Conservation (phyloP, 2,888 invertebrate genomes). For the Microdon myrmicae region DNA sequence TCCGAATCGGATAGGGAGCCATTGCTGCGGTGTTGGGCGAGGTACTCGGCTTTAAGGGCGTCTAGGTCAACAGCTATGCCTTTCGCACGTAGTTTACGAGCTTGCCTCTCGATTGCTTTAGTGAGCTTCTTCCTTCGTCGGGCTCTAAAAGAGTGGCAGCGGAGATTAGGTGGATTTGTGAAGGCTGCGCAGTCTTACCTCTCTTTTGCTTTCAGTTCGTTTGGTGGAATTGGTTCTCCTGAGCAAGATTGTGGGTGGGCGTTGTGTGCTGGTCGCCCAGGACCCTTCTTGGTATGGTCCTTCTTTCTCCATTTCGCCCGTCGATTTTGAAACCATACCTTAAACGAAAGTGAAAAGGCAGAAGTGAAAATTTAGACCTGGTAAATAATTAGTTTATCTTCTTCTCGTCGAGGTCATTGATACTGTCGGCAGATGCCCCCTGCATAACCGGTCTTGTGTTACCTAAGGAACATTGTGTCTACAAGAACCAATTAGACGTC, state of each 20-base stretch:
- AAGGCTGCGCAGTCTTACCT: slow-evolving; percentile 67
- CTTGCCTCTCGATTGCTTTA: slow-evolving; percentile 89
- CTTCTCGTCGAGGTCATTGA: too few relatives aligned
- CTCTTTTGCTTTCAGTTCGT: slow-evolving; percentile 83
- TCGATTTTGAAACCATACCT: slow-evolving; percentile 99
- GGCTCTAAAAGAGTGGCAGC: slow-evolving; percentile 69
- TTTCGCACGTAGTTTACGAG: slow-evolving; percentile 86
- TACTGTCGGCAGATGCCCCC: not conserved
- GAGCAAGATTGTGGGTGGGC: slow-evolving; percentile 96
- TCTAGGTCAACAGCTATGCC: slow-evolving; percentile 86
- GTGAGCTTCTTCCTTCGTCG: slow-evolving; percentile 87
- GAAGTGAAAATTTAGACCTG: too few relatives aligned
- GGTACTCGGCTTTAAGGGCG: slow-evolving; percentile 81
- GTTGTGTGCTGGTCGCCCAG: slow-evolving; percentile 96
- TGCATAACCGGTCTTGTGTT: not conserved
- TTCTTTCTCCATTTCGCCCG: slow-evolving; percentile 98
- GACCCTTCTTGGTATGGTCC: slow-evolving; percentile 97
- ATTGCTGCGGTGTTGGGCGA: slow-evolving; percentile 73
- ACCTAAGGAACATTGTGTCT: too few relatives aligned
- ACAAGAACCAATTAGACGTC: too few relatives aligned
- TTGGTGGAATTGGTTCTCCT: slow-evolving; percentile 93
- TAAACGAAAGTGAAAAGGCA: too few relatives aligned
- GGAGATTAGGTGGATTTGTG: not conserved
- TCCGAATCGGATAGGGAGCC: slow-evolving; percentile 70
- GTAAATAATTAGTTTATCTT: too few relatives aligned